Base-by-base conservation (phyloP, 1,140 invertebrate genomes). In the Carposina sasakii region DNA sequence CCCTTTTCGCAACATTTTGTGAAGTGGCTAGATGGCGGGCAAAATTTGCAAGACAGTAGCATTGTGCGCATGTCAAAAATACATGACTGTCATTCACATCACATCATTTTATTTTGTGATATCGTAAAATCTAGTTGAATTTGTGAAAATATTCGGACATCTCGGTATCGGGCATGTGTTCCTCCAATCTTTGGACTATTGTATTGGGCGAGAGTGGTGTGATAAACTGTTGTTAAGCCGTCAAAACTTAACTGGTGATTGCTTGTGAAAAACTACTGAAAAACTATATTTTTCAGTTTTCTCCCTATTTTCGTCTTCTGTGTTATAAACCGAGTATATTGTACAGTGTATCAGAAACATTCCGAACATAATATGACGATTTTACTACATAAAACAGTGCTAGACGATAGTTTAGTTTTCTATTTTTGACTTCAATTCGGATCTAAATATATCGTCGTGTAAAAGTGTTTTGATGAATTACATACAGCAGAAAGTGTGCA, bases 31-130 rank as follows among this genome's bases (percentile, higher is more conserved):
- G 24, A 36, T 40, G 24, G 3, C 17, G 24, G 15, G 1, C n/a
- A 31, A 45, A 40, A 44, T 52, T 42, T 16, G 31, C 24, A 9
- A 8, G 6, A 40, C 44, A 9, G 21, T 48, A 77, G 71, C 44
- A 52, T 52, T 65, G 41, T 76, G 68, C 76, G 76, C 76, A 81
- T 81, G 76, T 78, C 76, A 78, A 75, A 75, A 75, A 62, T 75
- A 73, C 60, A 67, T 77, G n/a, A n/a, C n/a, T n/a, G 72, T 81
- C 76, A 81, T 76, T 76, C 73, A 73, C 60, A n/a, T n/a, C n/a
- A 67, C 54, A 51, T 74, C 72, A 76, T 77, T 81, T 76, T 75
- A 77, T 73, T 81, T 76, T 75, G 68, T 75, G 69, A 70, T 68
- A 66, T 70, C 54, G 58, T 72, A 62, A 72, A 75, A 71, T 67